phyloP scores from a whole-genome alignment of 2,113 vertebrate genomes.

The Hirundichthys speculiger region DNA sequence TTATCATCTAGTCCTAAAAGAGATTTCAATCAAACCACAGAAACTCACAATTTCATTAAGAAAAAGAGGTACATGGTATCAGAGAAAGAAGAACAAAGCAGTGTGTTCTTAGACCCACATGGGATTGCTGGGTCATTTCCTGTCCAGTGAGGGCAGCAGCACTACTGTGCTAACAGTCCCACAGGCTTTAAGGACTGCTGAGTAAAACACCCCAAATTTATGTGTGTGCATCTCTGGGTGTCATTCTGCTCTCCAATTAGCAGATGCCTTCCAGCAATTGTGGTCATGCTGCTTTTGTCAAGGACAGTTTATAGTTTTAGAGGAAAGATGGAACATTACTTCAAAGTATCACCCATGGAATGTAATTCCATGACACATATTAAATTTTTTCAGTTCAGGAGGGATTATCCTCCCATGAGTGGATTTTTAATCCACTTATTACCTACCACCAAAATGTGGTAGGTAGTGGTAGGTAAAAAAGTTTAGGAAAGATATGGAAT shows the following conservation, averaged over 20 bases:
- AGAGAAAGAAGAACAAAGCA: neutral
- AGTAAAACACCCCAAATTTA: conserved; percentile 9
- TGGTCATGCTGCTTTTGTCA: conserved; percentile 1
- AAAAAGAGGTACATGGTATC: too few relatives aligned
- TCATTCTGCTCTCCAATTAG: conserved; percentile 38
- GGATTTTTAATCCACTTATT: too few relatives aligned
- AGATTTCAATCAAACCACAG: too few relatives aligned
- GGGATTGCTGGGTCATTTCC: conserved; percentile 47
- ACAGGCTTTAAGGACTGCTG: conserved; percentile 38
- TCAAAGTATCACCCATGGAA: neutral
- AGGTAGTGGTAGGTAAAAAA: too few relatives aligned
- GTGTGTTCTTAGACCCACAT: conserved; percentile 21
- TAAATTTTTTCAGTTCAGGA: too few relatives aligned
- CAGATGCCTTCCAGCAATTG: conserved; percentile 26
- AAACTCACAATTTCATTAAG: too few relatives aligned
- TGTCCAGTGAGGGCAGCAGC: conserved; percentile 58
- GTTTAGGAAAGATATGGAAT: neutral
- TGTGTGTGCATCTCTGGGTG: conserved; percentile 6
- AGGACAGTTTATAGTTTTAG: neutral
- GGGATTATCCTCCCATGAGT: neutral
- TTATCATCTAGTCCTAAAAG: too few relatives aligned
- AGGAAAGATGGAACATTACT: neutral
- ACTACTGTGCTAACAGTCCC: conserved; percentile 38
- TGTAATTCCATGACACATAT: too few relatives aligned
- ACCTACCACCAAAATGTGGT: neutral